Evolutionary conservation across 2,888 invertebrate species (phyloP), one percentile per base, ranked within the genome.

Genomic region (Chaetogeoica ovagalla): DNA sequence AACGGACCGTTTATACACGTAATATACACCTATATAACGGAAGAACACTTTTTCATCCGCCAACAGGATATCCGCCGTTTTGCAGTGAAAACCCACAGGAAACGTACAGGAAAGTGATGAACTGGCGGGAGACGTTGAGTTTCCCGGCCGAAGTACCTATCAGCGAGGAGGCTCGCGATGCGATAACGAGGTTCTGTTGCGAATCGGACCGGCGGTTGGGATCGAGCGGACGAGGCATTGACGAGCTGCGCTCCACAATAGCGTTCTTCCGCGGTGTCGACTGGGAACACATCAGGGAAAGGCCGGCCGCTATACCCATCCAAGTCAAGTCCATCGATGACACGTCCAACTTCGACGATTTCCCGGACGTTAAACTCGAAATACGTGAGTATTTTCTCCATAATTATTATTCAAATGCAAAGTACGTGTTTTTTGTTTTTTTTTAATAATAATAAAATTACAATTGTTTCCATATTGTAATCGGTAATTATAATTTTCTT

Each of bases 111-210:
- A 97, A 97, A 88, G 98, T 99, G 84, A 98, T 99, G 97, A 98
- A 98, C 86, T 99, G 99, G 99, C 90, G 97, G 83, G 98, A 99
- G 86, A 98, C 98, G 2, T 90, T 99, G 82, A 93, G 96, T 81
- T 99, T 99, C 87, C 99, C 99, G 19, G 98, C 99, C 0, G 99
- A 99, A 90, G 96, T 98, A 85, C 99, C 99, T 83, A 99, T 99
- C 86, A 97, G 97, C 83, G 97, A 97, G 88, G 97, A 98, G 88
- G 97, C 99, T 83, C 91, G 94, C 87, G 96, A 97, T 86, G 94
- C 97, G 84, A 97, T 98, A 84, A 89, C 94, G 85, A 94, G 96
- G 86, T 97, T 98, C 89, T 99, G 99, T 87, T 97, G 97, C 85
- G 98, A 99, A 87, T 91, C 95, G 37, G 98, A 98, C 85, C 91